Conservation (phyloP, 2,888 invertebrate genomes). For the Aquatica leii region DNA sequence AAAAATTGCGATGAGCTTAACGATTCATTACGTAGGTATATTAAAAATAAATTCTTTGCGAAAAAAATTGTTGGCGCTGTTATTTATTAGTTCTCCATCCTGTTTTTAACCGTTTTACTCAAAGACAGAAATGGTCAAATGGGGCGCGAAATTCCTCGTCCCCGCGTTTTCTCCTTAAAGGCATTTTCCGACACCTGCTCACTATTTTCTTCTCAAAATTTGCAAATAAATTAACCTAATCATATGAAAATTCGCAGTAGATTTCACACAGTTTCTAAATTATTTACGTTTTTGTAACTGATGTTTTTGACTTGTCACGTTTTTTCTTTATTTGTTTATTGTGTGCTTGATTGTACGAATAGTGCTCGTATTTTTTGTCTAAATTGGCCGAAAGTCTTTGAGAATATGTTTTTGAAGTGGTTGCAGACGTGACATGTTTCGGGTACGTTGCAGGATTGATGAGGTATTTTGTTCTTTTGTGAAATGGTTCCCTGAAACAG, state of each 20-base stretch:
- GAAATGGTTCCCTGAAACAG: too few species aligned
- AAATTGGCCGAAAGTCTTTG: too few species aligned
- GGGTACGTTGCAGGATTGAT: too few species aligned
- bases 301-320: slow-evolving; percentile 39
- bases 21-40: slow-evolving; percentile 37
- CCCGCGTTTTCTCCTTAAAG: too few species aligned
- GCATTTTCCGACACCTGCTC: slow-evolving; percentile 37
- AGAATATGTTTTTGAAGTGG: too few species aligned
- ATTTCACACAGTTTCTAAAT: slow-evolving; percentile 36
- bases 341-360: slow-evolving; percentile 27
- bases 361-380: slow-evolving; percentile 13
- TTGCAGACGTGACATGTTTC: too few species aligned
- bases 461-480: too few species aligned
- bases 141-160: slow-evolving; percentile 23
- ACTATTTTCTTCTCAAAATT: slow-evolving; percentile 32
- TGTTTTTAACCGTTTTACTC: background rate
- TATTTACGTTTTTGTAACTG: slow-evolving; percentile 31
- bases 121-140: slow-evolving; percentile 28
- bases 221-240: slow-evolving; percentile 40
- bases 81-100: background rate
- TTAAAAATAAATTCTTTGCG: slow-evolving; percentile 33
- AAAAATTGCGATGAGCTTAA: slow-evolving; percentile 39
- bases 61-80: background rate
- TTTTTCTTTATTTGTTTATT: slow-evolving; percentile 31
- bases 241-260: slow-evolving; percentile 37